A percentile compares a stretch with the other conserved stretches of the same genome.
phyloP scores from a whole-genome alignment of 2,113 vertebrate genomes.

The Clarias batrachus region DNA sequence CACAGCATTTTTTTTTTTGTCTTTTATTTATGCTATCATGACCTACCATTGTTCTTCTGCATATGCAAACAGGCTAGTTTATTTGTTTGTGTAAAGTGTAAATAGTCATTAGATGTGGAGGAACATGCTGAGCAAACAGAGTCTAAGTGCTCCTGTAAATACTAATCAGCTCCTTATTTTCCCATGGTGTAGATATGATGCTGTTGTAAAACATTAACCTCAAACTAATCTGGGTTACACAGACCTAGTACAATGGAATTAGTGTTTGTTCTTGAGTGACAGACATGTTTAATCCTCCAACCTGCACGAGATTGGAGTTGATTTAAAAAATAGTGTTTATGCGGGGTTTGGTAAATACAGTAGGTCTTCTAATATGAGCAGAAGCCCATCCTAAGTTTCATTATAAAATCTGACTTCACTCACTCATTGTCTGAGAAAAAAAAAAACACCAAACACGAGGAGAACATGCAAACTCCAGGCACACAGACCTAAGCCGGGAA shows the following conservation, averaged over 20 bases:
- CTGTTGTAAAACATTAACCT: conserved; percentile 14
- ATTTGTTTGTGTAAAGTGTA: conserved; percentile 65
- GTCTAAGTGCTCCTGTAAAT: conserved; percentile 55
- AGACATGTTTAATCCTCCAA: background rate
- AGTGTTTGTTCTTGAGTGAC: background rate
- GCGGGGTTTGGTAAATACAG: background rate
- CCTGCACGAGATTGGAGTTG: background rate
- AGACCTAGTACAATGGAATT: conserved; percentile 1
- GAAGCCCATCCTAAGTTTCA: background rate
- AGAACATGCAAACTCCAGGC: no score
- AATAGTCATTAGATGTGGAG: conserved; percentile 61
- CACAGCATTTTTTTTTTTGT: conserved; percentile 38
- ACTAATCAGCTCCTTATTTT: conserved; percentile 60
- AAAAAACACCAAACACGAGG: no score
- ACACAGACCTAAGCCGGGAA: no score
- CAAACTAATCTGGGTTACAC: conserved; percentile 21
- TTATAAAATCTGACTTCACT: background rate
- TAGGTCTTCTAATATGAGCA: background rate
- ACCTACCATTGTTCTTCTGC: conserved; percentile 61
- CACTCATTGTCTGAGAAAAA: no score
- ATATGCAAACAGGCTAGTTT: conserved; percentile 60
- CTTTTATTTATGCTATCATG: conserved; percentile 58
- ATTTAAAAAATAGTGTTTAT: background rate
- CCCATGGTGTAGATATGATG: conserved; percentile 8
- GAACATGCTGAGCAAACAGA: conserved; percentile 66